A percentile compares a stretch with the other conserved stretches of the same genome.
Evolutionary conservation across 2,797 vertebrate species (phyloP).

Genomic region (Myotis findleyi): DNA sequence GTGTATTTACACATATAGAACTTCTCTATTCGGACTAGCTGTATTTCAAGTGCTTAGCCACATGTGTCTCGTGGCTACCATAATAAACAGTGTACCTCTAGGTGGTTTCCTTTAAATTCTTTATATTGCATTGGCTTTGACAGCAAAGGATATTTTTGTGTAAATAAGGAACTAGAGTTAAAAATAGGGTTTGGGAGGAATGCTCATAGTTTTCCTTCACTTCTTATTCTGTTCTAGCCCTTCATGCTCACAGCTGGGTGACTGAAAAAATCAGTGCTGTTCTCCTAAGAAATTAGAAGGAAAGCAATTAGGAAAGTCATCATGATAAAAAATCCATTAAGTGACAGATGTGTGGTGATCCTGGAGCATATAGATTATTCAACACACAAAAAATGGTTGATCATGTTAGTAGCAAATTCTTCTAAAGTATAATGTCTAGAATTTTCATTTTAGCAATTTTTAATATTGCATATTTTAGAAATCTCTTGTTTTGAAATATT

Average conservation of each 20-base stretch:
- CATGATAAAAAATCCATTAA: slow-evolving; percentile 15
- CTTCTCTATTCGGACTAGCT: neutral
- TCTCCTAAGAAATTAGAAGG: slow-evolving; percentile 45
- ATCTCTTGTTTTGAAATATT: slow-evolving; percentile 67
- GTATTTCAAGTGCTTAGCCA: neutral
- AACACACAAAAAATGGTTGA: neutral
- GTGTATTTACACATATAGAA: neutral
- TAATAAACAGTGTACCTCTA: neutral
- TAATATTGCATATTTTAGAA: slow-evolving; percentile 38
- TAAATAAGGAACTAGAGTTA: slow-evolving; percentile 14
- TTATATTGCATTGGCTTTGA: slow-evolving; percentile 44
- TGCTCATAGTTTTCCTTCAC: neutral
- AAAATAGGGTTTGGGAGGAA: neutral
- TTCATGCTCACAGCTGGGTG: neutral
- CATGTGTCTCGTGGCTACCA: neutral
- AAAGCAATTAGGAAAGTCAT: slow-evolving; percentile 21
- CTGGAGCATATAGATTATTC: slow-evolving; percentile 17
- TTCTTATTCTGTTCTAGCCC: neutral
- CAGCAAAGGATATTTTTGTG: slow-evolving; percentile 33
- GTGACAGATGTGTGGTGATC: neutral
- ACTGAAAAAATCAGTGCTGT: neutral
- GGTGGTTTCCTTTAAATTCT: neutral
- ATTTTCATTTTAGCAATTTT: slow-evolving; percentile 39
- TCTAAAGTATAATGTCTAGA: slow-evolving; percentile 21
- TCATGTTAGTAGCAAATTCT: neutral